Evolutionary conservation across 2,797 vertebrate genomes (phyloP), one percentile per base, ranked within the genome.

Genomic region (Hypotaenidia okinawae): DNA sequence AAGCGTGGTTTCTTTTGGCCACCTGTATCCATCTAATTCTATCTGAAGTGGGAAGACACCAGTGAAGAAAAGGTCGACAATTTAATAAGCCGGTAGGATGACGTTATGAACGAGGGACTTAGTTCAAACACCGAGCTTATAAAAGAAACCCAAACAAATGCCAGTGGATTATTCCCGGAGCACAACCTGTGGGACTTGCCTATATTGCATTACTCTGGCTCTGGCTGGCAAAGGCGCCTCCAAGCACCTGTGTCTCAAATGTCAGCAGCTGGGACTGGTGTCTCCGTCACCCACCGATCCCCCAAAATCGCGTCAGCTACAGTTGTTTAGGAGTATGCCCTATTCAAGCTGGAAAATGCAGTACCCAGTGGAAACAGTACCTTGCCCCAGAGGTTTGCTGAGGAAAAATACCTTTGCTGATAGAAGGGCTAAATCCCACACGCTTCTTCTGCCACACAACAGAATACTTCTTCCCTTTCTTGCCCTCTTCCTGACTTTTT

Each of bases 171-270:
- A 78, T 83, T 95, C 41, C 54, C 2, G 0, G 58, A 91, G 41
- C 37, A 47, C 23, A 85, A 37, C 16, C 59, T 85, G 57, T 66
- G 61, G 58, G 92, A 78, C 54, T n/a, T 83, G 63, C 37, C 51
- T 68, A 10, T 59, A 24, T 58, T 75, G 24, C 24, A 35, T 93
- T 92, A 47, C 83, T 74, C 32, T 13, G 41, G n/a, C 52, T 68
- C 58, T 66, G 24, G 28, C 66, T 3, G 88, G 49, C 62, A 69
- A 55, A 86, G 47, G 80, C 52, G 73, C 80, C 35, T 70, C 78
- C 37, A 28, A 61, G 41, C 89, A 94, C 94, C 92, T 92, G 92
- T 10, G 51, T 54, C 84, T 95, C 89, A 69, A 52, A 73, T 91
- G 23, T 47, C 94, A 92, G 87, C 91, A 89, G 87, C 75, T 90